Evolutionary conservation across 2,888 invertebrate genomes (phyloP), one percentile per base, ranked within the genome.

Genomic region (Eupithecia pulchellata): DNA sequence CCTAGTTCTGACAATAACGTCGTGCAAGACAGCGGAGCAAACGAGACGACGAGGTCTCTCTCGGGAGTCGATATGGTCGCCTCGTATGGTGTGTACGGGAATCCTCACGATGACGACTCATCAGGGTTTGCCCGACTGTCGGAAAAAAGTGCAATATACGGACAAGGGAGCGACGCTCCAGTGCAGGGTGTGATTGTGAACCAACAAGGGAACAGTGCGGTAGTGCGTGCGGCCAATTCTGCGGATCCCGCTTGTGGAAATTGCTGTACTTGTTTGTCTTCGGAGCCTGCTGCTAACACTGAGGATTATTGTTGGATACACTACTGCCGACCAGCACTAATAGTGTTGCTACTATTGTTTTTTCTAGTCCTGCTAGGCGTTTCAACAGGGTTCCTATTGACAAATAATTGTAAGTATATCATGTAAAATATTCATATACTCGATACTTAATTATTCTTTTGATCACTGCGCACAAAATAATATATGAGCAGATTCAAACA

Each of bases 351-450:
- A 68, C 87, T 95, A 74, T 87, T 95, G 77, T 93, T 95, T 89
- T 94, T 95, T 88, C 86, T 95, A 83, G 91, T 95, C 76, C 86
- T 95, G 82, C 91, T 95, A 87, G 94, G 95, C 75, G 92, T 95
- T 75, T 93, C 95, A 80, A 95, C 95, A 84, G 95, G 95, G 85
- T 93, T 95, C 80, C 89, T 95, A 86, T 87, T 95, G 84, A 95
- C 95, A 82, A 95, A 95, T 88, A 95, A 95, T 86, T 95, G 95
- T 95, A 85, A 95, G 95, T 95, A 90, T 77, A 25, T 52, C 13
- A 4, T 52, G 4, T 52, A 4, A 13, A 11, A 0, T 25, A 11
- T 52, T 25, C 11, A 52, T 11, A 25, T 20, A 29, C 0, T 4
- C n/a, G 27, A 9, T 57, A 27, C 20, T 60, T 61, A 25, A 47